These are phyloP conservation scores for Hetaerina titia DNA, from an alignment of 2,888 invertebrate genomes.

Conservation along the genomic window DNA sequence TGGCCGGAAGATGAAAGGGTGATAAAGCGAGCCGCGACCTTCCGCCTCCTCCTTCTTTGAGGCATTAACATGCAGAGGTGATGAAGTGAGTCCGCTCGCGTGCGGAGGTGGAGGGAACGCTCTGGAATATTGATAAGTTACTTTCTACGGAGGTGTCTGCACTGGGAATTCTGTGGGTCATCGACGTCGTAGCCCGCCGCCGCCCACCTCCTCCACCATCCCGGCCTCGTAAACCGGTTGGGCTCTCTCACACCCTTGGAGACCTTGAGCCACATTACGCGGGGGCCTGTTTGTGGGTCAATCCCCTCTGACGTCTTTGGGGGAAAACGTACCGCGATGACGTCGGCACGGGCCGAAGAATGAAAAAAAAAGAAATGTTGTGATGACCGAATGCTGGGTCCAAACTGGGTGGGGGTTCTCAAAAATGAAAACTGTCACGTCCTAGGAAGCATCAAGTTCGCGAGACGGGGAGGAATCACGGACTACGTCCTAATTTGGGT, in stretches of 20 bases:
- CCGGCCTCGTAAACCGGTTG: neutral
- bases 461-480: too few species aligned
- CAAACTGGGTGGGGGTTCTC: too few species aligned
- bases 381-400: neutral
- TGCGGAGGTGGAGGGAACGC: neutral
- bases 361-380: neutral
- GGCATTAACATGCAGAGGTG: neutral
- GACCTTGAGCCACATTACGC: slow-evolving; percentile 36
- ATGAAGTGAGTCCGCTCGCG: too few species aligned
- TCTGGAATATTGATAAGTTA: neutral
- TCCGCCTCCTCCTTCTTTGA: neutral
- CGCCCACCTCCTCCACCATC: neutral
- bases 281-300: neutral
- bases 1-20: too few species aligned
- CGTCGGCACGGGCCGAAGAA: neutral
- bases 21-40: too few species aligned
- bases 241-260: neutral
- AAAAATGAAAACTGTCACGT: too few species aligned
- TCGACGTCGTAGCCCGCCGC: neutral
- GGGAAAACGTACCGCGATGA: slow-evolving; percentile 6
- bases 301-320: neutral
- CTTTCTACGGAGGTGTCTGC: slow-evolving; percentile 10
- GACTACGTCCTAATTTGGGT: too few species aligned
- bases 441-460: too few species aligned
- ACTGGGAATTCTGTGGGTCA: neutral